Percentiles rank a stretch among this genome's conserved stretches.
phyloP scores from a whole-genome alignment of 2,113 vertebrate genomes.

The Ophiodon elongatus region DNA sequence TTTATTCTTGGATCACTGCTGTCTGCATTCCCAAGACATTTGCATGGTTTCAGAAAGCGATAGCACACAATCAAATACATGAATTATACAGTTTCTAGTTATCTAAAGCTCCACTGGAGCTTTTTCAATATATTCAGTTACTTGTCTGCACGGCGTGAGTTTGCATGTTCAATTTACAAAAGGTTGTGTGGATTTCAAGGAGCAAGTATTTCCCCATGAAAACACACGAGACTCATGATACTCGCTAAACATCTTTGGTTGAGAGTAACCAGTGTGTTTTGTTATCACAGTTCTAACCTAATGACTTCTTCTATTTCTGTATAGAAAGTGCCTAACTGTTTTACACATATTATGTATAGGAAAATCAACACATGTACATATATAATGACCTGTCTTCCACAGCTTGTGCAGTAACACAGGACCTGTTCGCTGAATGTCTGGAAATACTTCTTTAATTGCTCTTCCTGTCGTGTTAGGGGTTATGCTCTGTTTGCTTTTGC shows the following conservation, averaged over 20 bases:
- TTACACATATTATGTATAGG: neutral
- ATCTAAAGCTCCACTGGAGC: neutral
- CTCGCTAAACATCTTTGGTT: neutral
- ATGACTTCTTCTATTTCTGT: neutral
- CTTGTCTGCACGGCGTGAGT: neutral
- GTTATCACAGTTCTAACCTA: neutral
- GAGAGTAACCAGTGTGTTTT: neutral
- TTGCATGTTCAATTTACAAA: neutral
- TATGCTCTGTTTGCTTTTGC: constrained; percentile 17
- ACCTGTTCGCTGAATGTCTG: neutral
- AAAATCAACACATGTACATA: neutral
- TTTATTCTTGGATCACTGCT: neutral
- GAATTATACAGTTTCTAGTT: neutral
- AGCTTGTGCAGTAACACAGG: constrained; percentile 3
- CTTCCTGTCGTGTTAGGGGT: neutral
- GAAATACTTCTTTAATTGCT: neutral
- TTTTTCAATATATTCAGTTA: no score
- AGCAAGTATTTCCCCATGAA: constrained; percentile 2
- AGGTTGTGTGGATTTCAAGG: neutral
- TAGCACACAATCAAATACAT: no score
- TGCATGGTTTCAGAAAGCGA: neutral
- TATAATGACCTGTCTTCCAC: neutral
- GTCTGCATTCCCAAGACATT: neutral
- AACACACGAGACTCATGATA: neutral
- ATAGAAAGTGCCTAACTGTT: neutral